Percentiles rank a stretch among this genome's conserved stretches.
Conservation (phyloP, 2,797 vertebrate genomes). For the Melopsittacus undulatus region DNA sequence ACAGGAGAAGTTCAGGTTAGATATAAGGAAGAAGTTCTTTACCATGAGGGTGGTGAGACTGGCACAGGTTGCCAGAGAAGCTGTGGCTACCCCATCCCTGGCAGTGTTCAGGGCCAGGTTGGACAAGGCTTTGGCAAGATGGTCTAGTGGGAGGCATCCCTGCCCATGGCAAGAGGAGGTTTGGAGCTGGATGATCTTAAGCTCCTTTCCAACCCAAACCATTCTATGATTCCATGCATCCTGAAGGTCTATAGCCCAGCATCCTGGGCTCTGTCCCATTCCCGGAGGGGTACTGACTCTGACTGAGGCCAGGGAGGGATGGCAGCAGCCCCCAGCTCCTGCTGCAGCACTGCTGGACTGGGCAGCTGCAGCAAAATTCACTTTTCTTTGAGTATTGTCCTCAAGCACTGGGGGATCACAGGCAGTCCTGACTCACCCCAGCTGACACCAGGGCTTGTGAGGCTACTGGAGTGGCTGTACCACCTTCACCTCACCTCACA, state of each 20-base stretch:
- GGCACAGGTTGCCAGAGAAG: background rate
- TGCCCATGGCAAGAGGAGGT: background rate
- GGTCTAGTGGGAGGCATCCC: background rate
- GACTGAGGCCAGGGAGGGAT: background rate
- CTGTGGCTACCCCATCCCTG: background rate
- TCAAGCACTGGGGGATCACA: rapidly evolving
- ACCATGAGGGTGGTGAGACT: background rate
- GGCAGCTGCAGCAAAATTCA: background rate
- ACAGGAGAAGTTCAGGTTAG: background rate
- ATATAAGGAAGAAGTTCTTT: background rate
- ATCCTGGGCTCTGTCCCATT: rapidly evolving
- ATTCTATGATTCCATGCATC: background rate
- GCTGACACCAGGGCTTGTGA: rapidly evolving
- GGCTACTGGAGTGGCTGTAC: background rate
- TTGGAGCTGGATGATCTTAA: background rate
- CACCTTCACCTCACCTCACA: background rate
- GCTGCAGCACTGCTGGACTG: background rate
- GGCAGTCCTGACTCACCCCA: rapidly evolving
- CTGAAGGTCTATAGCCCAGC: background rate
- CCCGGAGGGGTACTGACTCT: background rate
- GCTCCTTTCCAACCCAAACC: background rate
- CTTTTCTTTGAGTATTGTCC: background rate
- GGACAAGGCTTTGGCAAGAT: background rate
- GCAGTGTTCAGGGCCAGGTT: background rate
- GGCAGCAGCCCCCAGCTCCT: background rate